Evolutionary conservation across 2,113 vertebrate species (phyloP).

Genomic region (Forbesichthys agassizii): DNA sequence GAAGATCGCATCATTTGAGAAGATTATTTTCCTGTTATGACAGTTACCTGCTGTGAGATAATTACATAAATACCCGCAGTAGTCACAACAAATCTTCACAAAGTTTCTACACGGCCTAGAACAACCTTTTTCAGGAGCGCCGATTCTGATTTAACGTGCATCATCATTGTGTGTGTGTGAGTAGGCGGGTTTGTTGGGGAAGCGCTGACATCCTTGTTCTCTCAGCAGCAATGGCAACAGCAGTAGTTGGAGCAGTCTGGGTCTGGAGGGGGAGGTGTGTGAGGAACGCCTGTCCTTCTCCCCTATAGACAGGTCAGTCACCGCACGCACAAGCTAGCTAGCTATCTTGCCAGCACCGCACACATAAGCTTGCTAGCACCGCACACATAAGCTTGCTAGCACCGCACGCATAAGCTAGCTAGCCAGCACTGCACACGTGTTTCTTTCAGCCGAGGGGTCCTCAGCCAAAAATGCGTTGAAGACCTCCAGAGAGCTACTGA

Average conservation of each 20-base stretch:
- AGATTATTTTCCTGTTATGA: constrained; percentile 17
- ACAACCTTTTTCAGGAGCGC: constrained; percentile 7
- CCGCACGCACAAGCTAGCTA: constrained; percentile 4
- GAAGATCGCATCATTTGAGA: constrained; percentile 24
- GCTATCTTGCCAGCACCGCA: constrained; percentile 39
- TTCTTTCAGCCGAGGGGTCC: not conserved
- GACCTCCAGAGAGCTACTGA: not conserved
- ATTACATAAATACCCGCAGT: constrained; percentile 18
- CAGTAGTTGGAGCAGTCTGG: constrained; percentile 99
- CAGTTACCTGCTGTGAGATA: constrained; percentile 26
- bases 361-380: not conserved
- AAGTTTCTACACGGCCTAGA: not conserved
- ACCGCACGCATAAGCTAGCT: not conserved
- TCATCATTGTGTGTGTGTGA: constrained; percentile 17
- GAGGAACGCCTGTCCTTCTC: constrained; percentile 98
- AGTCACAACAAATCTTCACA: not conserved
- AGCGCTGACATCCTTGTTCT: constrained; percentile 73
- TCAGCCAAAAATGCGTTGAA: constrained; percentile 48
- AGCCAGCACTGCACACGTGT: constrained; percentile 36
- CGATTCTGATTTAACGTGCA: not conserved
- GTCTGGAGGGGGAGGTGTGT: constrained; percentile 96
- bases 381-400: too few species aligned
- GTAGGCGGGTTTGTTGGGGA: constrained; percentile 8
- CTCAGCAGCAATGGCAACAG: constrained; percentile 99
- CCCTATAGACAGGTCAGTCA: constrained; percentile 97